Evolutionary conservation across 2,888 invertebrate species (phyloP), one percentile per base, ranked within the genome.

Genomic region (Melitaea athalia): DNA sequence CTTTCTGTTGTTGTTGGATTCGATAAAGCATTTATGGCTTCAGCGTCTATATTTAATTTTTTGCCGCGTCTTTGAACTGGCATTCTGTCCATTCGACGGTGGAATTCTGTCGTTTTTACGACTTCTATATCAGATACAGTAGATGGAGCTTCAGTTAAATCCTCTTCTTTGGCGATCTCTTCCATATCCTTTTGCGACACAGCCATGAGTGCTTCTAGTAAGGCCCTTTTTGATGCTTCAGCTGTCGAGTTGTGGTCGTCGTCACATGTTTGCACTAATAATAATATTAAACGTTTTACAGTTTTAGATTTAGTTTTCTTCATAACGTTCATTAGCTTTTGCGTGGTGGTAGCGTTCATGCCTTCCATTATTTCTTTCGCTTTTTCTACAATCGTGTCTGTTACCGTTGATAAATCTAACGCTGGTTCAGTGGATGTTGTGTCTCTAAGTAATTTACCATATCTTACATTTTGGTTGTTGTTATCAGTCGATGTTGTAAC

Each of bases 241-340:
- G 95, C 93, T 0, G 95, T 96, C 64, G 94, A 94, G 77, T 95
- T 95, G 78, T 95, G 95, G 77, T 95, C 94, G 63, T 95, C 95
- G 76, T 95, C 95, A 80, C 96, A 97, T 68, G 96, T 96, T 78
- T 96, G 96, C 24, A 97, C 96, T 69, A 97, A 87, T 38, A 97
- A 85, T 43, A 97, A 87, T 68, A 97, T 95, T 43, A 97, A 88
- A 73, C 96, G 93, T 62, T 95, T 93, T 0, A 96, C 96, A 0
- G 96, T 95, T 67, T 95, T 95, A 75, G 97, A 96, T 75, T 94
- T 95, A 0, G 97, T 97, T 81, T 96, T 96, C 79, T 96, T 95
- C 97, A 97, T 97, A 50, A 96, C 96, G 71, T 95, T 94, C 93
- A 96, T 94, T 65, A 97, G 90, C 75, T 96, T 96, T 70, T 95